phyloP scores from a whole-genome alignment of 92 coral and sea anemone species.

The Epizoanthus ramosus region DNA sequence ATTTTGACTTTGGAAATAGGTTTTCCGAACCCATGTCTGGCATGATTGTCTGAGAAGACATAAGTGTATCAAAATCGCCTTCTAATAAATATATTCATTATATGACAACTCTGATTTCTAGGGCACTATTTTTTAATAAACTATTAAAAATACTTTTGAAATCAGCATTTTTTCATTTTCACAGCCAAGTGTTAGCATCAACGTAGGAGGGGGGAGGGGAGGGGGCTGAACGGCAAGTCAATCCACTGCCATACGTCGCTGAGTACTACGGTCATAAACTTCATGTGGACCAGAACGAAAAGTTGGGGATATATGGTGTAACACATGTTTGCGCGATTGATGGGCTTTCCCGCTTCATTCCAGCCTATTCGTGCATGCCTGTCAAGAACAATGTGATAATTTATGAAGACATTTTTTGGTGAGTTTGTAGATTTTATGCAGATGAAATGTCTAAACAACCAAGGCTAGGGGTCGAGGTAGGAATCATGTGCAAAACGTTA shows the following conservation, averaged over 20 bases:
- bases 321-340: constrained; percentile 63
- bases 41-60: too few species aligned
- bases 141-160: too few species aligned
- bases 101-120: too few species aligned
- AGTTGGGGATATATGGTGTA: constrained; percentile 53
- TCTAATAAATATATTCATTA: too few species aligned
- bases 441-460: too few species aligned
- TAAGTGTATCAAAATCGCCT: too few species aligned
- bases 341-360: constrained; percentile 51
- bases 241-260: constrained; percentile 58
- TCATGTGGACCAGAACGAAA: constrained; percentile 66
- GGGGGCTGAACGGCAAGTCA: constrained; percentile 47
- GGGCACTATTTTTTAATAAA: too few species aligned
- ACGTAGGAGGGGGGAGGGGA: too few species aligned
- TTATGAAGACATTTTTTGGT: constrained; percentile 48
- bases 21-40: too few species aligned
- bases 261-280: constrained; percentile 60
- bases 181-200: constrained; percentile 8
- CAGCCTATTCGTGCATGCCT: constrained; percentile 46
- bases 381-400: constrained; percentile 47
- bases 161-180: background rate
- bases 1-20: too few species aligned
- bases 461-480: too few species aligned
- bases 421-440: background rate
- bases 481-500: too few species aligned